Evolutionary conservation across 2,888 invertebrate genomes (phyloP), one percentile per base, ranked within the genome.

Genomic region (Perizoma flavofasciatum): DNA sequence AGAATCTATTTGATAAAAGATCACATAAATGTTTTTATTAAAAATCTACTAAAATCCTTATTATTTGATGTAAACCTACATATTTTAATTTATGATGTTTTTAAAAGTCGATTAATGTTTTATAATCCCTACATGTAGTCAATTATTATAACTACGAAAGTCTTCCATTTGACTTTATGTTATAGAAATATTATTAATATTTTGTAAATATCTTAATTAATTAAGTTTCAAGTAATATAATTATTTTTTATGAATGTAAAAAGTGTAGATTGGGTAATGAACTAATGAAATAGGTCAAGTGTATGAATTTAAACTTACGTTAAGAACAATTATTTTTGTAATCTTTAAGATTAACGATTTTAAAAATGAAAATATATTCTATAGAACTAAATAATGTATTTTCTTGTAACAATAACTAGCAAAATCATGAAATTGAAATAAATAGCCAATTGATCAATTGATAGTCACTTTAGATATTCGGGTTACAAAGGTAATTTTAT

Each of bases 241-340:
- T 46, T 71, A 66, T 62, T 56, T 66, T 66, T 62, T 55, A 37
- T 55, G 48, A 56, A 56, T 59, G 63, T 63, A 61, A 48, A 55
- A 63, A 53, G 56, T 61, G 63, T 64, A 64, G 63, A 49, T 61
- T 74, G 75, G 76, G 71, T 69, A 73, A 78, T 78, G 77, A 77
- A 75, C 67, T 66, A 57, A 48, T 22, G 22, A 22, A 22, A 22
- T 22, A 22, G 22, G 22, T 22, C 1, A 22, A 69, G 66, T 76
- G 78, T 78, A 76, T 75, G 74, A 74, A 75, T 71, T 74, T 69
- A 77, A 68, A 61, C 61, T 61, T 64, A 65, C 54, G 53, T 63
- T 72, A 68, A 68, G 80, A 78, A 84, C 79, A 79, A 77, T 77
- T 90, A 89, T 89, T 89, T 91, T 90, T 89, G 80, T 91, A 89